A percentile compares a stretch with the other conserved stretches of the same genome.
phyloP scores from a whole-genome alignment of 2,113 vertebrate genomes.

The Coturnix japonica region DNA sequence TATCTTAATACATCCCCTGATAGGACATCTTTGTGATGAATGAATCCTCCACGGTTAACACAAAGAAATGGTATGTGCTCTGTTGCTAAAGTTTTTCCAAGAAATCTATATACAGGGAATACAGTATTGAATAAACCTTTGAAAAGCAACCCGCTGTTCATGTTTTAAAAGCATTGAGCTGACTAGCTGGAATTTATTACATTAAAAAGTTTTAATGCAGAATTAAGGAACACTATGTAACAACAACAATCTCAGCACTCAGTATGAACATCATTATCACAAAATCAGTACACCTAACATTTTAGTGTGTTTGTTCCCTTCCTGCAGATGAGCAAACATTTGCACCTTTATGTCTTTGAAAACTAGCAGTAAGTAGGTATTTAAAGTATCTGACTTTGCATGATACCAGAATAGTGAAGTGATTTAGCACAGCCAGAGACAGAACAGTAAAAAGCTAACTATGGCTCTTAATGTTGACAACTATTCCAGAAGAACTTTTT shows the following conservation, averaged over 20 bases:
- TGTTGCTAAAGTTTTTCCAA: slow-evolving; percentile 4
- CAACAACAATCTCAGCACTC: background rate
- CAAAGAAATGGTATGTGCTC: background rate
- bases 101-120: background rate
- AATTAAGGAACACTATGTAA: slow-evolving; percentile 25
- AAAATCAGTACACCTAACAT: slow-evolving; percentile 29
- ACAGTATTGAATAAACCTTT: slow-evolving; percentile 13
- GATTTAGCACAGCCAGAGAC: background rate
- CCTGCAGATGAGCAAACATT: background rate
- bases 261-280: slow-evolving; percentile 32
- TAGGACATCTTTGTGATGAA: background rate
- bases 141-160: background rate
- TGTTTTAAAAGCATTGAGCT: slow-evolving; percentile 37
- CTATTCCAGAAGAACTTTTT: background rate
- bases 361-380: slow-evolving; percentile 15
- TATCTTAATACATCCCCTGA: background rate
- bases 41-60: background rate
- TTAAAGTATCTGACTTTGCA: background rate
- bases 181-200: slow-evolving; percentile 14
- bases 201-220: slow-evolving; percentile 61
- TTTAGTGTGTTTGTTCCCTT: slow-evolving; percentile 45
- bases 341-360: slow-evolving; percentile 31
- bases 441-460: background rate
- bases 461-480: background rate
- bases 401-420: background rate